Percentiles rank a stretch among this genome's conserved stretches.
phyloP scores from a whole-genome alignment of 2,113 vertebrate species.

The Anseranas semipalmata region DNA sequence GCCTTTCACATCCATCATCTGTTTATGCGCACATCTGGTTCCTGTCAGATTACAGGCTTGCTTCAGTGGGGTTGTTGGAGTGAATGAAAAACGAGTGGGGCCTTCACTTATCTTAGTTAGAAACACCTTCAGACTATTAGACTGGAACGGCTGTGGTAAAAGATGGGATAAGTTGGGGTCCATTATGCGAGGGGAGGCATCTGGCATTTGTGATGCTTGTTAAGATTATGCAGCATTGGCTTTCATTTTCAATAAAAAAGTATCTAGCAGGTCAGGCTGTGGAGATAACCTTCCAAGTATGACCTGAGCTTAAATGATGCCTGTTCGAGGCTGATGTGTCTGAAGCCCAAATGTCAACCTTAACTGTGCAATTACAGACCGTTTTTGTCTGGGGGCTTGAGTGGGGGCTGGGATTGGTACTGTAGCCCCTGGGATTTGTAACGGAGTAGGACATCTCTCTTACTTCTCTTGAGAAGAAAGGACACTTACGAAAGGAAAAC shows the following conservation, averaged over 20 bases:
- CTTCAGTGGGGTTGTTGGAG: background rate
- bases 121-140: conserved; percentile 24
- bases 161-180: background rate
- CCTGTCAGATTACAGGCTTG: background rate
- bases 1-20: background rate
- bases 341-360: background rate
- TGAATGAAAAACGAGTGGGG: background rate
- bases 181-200: background rate
- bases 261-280: background rate
- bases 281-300: background rate
- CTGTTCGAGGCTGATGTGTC: background rate
- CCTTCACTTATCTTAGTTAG: background rate
- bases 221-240: background rate
- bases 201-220: background rate
- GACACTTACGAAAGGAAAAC: background rate
- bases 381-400: background rate
- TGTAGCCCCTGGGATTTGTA: background rate
- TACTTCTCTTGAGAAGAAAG: background rate
- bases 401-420: background rate
- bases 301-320: background rate
- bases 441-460: background rate
- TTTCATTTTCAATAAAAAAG: background rate
- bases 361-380: background rate
- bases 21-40: background rate
- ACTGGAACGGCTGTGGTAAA: background rate